Evolutionary conservation across 2,888 invertebrate species (phyloP), one percentile per base, ranked within the genome.

Genomic region (Itoplectis maculator): DNA sequence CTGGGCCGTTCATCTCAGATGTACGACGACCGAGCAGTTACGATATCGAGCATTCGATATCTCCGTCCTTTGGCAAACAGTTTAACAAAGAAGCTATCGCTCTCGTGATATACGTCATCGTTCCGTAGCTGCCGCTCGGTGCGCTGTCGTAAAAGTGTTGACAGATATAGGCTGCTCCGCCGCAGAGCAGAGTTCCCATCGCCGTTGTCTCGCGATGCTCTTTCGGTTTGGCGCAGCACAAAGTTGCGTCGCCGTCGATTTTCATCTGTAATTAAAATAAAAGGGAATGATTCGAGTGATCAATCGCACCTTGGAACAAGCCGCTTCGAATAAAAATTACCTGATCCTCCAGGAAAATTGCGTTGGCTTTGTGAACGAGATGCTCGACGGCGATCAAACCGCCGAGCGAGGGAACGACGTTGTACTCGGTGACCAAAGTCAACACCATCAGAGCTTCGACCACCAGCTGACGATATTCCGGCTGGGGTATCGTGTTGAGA

Each of bases 81-180:
- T 96, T 96, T 29, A 97, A 94, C 54, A 96, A 94, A 0, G 95
- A 94, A 51, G 97, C 97, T 1, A 97, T 96, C 3, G 97, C 97
- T 86, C 97, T 95, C 51, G 98, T 97, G 89, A 99, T 95, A 91
- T 99, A 99, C 0, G 99, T 98, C 97, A 99, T 99, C 65, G 99
- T 99, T 84, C 99, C 99, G 93, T 95, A 99, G 89, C 97, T 96
- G 82, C 99, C 99, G 92, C 98, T 98, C 1, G 99, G 99, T 23
- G 99, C 99, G 92, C 97, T 98, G 93, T 99, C 99, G 93, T 99
- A 99, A 92, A 99, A 97, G 93, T 99, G 98, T 93, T 98, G 97
- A 93, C 99, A 99, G 85, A 99, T 97, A 87, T 97, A 97, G 0
- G 98, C 98, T 37, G 99, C 98, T 72, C 99, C 99, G 73, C 97